phyloP scores from a whole-genome alignment of 1,140 invertebrate species.

The Cydia pomonella region DNA sequence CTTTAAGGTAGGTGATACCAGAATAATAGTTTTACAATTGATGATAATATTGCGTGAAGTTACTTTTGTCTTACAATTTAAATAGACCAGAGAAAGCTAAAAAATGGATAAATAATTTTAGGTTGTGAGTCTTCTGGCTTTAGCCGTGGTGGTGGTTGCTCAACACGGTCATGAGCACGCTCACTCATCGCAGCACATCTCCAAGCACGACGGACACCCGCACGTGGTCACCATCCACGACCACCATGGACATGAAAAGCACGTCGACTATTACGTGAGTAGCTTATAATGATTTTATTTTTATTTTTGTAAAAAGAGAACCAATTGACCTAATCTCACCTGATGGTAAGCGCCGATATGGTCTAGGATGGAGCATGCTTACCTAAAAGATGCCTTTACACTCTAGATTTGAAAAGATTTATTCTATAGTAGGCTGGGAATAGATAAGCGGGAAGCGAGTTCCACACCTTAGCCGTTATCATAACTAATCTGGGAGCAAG shows the following conservation, averaged over 20 bases:
- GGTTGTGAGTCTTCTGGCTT: conserved; percentile 2
- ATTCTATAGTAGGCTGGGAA: too few species aligned
- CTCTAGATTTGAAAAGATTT: too few species aligned
- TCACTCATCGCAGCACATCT: conserved; percentile 55
- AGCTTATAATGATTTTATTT: conserved; percentile 49
- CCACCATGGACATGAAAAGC: conserved; percentile 36
- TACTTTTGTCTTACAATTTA: background rate
- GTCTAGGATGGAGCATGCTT: too few species aligned
- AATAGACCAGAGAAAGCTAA: background rate
- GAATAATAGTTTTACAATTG: background rate
- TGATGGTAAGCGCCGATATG: too few species aligned
- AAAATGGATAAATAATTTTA: background rate
- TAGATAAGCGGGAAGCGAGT: too few species aligned
- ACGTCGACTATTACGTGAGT: conserved; percentile 43
- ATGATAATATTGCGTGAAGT: too few species aligned
- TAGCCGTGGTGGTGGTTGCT: conserved; percentile 34
- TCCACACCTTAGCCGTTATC: too few species aligned
- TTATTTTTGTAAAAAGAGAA: too few species aligned
- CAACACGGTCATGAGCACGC: conserved; percentile 47
- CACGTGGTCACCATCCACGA: conserved; percentile 47
- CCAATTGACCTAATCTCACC: too few species aligned
- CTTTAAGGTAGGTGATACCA: conserved; percentile 34
- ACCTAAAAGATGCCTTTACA: too few species aligned
- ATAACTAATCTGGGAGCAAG: too few species aligned
- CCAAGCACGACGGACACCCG: conserved; percentile 57